Conservation (phyloP, 2,797 vertebrate species). For the Epinephelus awoara region DNA sequence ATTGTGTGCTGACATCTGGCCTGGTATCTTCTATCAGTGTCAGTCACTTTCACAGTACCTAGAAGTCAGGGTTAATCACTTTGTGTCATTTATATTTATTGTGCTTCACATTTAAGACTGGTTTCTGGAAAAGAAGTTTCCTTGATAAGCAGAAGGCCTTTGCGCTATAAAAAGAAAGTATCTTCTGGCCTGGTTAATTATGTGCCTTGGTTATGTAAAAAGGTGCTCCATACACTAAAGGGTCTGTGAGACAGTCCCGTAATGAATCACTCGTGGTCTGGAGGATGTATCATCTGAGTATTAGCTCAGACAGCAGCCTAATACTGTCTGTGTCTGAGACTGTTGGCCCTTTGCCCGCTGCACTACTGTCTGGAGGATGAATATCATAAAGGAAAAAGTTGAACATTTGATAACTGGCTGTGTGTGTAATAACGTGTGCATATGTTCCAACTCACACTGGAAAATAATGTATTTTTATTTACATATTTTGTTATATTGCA, state of each 20-base stretch:
- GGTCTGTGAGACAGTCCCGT: slow-evolving; percentile 27
- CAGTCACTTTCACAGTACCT: slow-evolving; percentile 13
- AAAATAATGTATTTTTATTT: slow-evolving; percentile 5
- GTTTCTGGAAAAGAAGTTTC: neutral
- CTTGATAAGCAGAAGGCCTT: neutral
- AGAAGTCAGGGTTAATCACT: slow-evolving; percentile 4
- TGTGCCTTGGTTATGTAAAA: slow-evolving; percentile 6
- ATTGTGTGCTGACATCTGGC: slow-evolving; percentile 17
- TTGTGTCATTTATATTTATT: slow-evolving; percentile 8
- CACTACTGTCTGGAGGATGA: slow-evolving; percentile 48
- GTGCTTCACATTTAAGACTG: neutral
- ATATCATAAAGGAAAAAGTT: slow-evolving; percentile 19
- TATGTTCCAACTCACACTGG: slow-evolving; percentile 12
- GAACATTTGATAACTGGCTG: slow-evolving; percentile 23
- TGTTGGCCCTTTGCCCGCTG: slow-evolving; percentile 58
- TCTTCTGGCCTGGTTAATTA: slow-evolving; percentile 1
- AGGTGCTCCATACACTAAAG: slow-evolving; percentile 13
- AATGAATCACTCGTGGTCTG: slow-evolving; percentile 71
- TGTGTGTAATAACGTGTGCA: neutral
- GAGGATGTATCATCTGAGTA: slow-evolving; percentile 61
- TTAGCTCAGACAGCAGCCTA: slow-evolving; percentile 57
- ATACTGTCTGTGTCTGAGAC: slow-evolving; percentile 69
- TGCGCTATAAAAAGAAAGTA: neutral
- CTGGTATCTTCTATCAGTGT: slow-evolving; percentile 38
- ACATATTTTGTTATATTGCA: neutral